These are phyloP conservation scores for Pissodes strobi DNA, from an alignment of 1,140 invertebrate genomes.

Conservation along the genomic window DNA sequence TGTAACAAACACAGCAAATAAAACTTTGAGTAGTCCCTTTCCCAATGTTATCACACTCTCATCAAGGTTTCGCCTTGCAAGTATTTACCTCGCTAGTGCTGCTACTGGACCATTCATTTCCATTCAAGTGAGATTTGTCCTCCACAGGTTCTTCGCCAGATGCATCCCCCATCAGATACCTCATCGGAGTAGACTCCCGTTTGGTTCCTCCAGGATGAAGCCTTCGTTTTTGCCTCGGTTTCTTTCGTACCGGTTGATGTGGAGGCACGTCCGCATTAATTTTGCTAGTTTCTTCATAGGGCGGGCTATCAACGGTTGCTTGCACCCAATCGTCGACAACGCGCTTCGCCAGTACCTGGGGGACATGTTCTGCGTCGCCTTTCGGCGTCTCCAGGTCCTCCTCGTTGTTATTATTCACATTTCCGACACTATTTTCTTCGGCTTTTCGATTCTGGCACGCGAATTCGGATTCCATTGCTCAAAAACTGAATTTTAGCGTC, in stretches of 20 bases:
- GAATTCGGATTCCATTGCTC: slow-evolving; percentile 8
- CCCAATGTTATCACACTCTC: no score
- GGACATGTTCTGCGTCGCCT: not conserved
- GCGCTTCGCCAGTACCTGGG: not conserved
- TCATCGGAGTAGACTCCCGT: slow-evolving; percentile 4
- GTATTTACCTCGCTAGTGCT: slow-evolving; percentile 12
- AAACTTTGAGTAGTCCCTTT: no score
- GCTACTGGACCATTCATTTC: not conserved
- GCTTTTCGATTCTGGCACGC: not conserved
- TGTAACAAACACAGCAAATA: no score
- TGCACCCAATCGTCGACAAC: not conserved
- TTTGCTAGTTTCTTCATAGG: no score
- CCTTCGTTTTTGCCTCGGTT: not conserved
- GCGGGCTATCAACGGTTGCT: no score
- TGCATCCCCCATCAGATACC: not conserved
- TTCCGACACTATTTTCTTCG: not conserved
- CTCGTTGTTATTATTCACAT: not conserved
- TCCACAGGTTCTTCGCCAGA: not conserved
- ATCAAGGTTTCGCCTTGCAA: no score
- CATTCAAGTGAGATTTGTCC: not conserved
- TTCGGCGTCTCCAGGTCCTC: not conserved
- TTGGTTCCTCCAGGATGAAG: not conserved
- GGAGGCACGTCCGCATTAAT: no score
- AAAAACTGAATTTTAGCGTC: slow-evolving; percentile 6
- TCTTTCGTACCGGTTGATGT: not conserved